A percentile compares a stretch with the other conserved stretches of the same genome.
Conservation (phyloP, 2,888 invertebrate genomes). For the Aphidius colemani region DNA sequence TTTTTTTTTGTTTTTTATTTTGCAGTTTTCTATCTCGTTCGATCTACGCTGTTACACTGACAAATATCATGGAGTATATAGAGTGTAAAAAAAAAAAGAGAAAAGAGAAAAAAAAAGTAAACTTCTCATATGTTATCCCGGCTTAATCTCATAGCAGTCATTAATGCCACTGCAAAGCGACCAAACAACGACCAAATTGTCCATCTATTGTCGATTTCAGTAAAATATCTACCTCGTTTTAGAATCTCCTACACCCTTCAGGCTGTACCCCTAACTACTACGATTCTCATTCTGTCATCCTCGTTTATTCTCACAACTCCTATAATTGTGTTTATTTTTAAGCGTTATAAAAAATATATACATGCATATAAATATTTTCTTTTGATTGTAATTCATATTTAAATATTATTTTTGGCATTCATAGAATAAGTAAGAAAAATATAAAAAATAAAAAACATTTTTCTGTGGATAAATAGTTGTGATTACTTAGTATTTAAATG, state of each 20-base stretch:
- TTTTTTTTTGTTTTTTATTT: no score
- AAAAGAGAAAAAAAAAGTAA: conserved; percentile 36
- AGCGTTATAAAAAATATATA: no score
- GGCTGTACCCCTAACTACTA: not conserved
- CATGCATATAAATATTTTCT: no score
- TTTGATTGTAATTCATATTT: no score
- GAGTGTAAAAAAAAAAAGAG: conserved; percentile 33
- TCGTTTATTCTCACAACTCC: conserved; percentile 9
- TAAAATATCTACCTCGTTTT: conserved; percentile 44
- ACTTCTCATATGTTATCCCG: conserved; percentile 38
- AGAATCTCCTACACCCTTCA: no score
- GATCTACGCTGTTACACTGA: not conserved
- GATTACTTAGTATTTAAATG: no score
- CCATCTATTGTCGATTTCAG: conserved; percentile 43
- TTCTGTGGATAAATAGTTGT: no score
- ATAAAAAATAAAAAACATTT: not conserved
- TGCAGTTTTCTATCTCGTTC: no score
- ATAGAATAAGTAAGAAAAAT: not conserved
- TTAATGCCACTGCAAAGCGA: conserved; percentile 54
- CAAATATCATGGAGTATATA: conserved; percentile 20
- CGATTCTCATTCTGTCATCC: conserved; percentile 41
- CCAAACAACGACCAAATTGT: conserved; percentile 42
- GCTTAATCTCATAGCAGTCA: conserved; percentile 55
- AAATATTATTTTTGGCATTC: not conserved
- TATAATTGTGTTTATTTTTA: not conserved